Evolutionary conservation across 2,113 vertebrate genomes (phyloP).

Genomic region (Sapajus apella): DNA sequence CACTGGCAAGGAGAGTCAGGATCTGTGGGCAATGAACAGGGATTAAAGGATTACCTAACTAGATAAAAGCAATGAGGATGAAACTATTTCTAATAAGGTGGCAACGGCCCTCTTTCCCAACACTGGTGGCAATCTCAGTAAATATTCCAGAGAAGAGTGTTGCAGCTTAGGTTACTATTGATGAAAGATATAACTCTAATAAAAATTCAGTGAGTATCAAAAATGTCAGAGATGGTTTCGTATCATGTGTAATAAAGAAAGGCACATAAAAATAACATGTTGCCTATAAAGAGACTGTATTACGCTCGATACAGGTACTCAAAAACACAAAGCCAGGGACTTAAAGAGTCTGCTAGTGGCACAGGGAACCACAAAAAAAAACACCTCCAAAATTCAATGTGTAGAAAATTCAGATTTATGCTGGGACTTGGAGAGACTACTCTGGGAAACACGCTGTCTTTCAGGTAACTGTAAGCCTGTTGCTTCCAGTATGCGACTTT

Average conservation of each 20-base stretch:
- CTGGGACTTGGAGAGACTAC: not conserved
- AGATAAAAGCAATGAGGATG: slow-evolving; percentile 73
- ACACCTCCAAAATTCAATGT: not conserved
- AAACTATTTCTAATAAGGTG: slow-evolving; percentile 75
- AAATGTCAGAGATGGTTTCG: slow-evolving; percentile 68
- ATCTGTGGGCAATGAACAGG: slow-evolving; percentile 52
- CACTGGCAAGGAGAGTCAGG: slow-evolving; percentile 51
- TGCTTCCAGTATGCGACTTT: not conserved
- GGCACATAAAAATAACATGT: slow-evolving; percentile 74
- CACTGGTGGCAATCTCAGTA: slow-evolving; percentile 22
- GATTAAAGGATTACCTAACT: slow-evolving; percentile 81
- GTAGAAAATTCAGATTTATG: not conserved
- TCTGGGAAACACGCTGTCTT: not conserved
- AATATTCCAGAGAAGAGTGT: slow-evolving; percentile 58
- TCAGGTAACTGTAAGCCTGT: not conserved
- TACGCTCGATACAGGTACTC: not conserved
- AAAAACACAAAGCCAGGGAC: not conserved
- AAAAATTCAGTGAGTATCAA: slow-evolving; percentile 66
- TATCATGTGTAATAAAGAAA: slow-evolving; percentile 63
- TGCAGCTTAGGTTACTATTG: slow-evolving; percentile 53
- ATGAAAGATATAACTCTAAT: slow-evolving; percentile 58
- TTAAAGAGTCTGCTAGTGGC: not conserved
- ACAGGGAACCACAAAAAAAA: not conserved
- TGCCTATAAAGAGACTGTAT: slow-evolving; percentile 62
- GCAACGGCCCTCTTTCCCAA: slow-evolving; percentile 59